Percentiles rank a stretch among this genome's conserved stretches.
phyloP scores from a whole-genome alignment of 1,140 invertebrate species.

The Lepeophtheirus salmonis region DNA sequence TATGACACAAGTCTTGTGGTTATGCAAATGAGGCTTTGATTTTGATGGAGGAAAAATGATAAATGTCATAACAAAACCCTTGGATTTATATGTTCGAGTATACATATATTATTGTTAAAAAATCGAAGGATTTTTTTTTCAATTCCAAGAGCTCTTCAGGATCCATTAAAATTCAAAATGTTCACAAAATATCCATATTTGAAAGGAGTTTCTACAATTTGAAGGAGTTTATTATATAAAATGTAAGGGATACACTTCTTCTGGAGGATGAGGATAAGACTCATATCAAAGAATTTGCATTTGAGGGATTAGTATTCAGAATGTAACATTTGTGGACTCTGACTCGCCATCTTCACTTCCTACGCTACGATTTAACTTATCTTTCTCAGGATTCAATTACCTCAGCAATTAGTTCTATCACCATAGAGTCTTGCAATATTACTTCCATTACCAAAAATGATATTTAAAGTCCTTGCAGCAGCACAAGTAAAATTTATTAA shows the following conservation, averaged over 20 bases:
- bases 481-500: not conserved
- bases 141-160: not conserved
- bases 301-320: not conserved
- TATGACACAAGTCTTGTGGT: too few species aligned
- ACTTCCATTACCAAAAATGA: not conserved
- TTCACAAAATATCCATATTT: not conserved
- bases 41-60: too few species aligned
- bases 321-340: not conserved
- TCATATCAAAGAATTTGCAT: not conserved
- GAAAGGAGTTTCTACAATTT: not conserved
- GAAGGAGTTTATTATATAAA: not conserved
- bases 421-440: not conserved
- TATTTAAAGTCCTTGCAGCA: not conserved
- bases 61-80: too few species aligned
- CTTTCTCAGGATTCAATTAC: not conserved
- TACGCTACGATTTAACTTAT: not conserved
- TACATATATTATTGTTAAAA: too few species aligned
- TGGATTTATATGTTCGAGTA: too few species aligned
- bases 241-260: not conserved
- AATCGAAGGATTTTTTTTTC: too few species aligned
- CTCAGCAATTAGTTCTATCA: constrained; percentile 6
- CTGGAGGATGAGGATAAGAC: not conserved
- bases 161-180: not conserved
- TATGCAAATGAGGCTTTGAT: too few species aligned
- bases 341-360: constrained; percentile 1